Evolutionary conservation across 2,113 vertebrate species (phyloP).

Genomic region (Anarrhichthys ocellatus): DNA sequence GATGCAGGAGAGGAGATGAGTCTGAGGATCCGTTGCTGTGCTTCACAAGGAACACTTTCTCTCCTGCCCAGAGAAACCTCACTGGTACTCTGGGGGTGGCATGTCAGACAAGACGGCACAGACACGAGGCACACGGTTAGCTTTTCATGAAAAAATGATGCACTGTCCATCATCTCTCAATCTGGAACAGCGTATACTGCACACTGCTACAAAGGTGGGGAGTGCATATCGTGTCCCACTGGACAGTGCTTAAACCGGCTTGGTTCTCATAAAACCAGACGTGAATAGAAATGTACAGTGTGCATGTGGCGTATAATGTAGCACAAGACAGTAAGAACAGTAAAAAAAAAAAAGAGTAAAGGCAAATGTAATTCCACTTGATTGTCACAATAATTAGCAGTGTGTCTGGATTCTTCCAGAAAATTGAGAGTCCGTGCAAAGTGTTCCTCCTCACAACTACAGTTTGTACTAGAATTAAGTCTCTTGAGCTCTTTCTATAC

Average conservation of each 20-base stretch:
- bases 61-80: conserved; percentile 27
- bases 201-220: conserved; percentile 1
- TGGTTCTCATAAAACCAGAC: conserved; percentile 17
- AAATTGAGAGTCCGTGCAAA: neutral
- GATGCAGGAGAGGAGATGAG: conserved; percentile 5
- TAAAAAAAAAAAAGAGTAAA: neutral
- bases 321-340: neutral
- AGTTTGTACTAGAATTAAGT: conserved; percentile 1
- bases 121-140: conserved; percentile 32
- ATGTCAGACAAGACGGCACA: conserved; percentile 34
- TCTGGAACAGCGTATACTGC: conserved; percentile 33
- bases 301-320: neutral
- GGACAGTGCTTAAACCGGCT: conserved; percentile 17
- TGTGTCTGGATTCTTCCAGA: neutral
- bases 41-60: conserved; percentile 9
- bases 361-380: neutral
- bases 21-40: conserved; percentile 1
- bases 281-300: conserved; percentile 14
- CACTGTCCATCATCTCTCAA: conserved; percentile 47
- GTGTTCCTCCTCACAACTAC: neutral
- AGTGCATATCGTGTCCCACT: conserved; percentile 34
- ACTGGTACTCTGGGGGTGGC: conserved; percentile 41
- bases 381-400: conserved; percentile 1
- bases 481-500: neutral
- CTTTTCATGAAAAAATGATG: conserved; percentile 51